Base-by-base conservation (phyloP, 37 sponge, comb jelly and placozoan species). In the Ephydatia muelleri region DNA sequence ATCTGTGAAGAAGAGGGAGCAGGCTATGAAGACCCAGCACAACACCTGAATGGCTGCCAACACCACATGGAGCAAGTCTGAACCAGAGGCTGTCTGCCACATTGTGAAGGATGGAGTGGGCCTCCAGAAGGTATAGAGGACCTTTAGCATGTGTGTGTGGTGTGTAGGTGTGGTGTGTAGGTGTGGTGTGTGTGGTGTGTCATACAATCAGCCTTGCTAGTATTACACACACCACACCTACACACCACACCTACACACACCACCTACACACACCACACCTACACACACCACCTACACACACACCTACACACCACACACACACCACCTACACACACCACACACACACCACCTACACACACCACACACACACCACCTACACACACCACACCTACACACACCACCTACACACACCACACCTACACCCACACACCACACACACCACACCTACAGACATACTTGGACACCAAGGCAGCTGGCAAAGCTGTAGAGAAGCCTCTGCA, bases 1-100 rank as follows among this genome's bases (percentile, higher is more conserved):
- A 82, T 90, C 91, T 34, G 90, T 72, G 73, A 82, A 28, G 79
- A 94, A 84, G 68, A 90, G 37, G 73, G 91, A 90, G 73, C 80
- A 83, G 22, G 75, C 80, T 4, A 90, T 90, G 70, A 81, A 78
- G 70, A 84, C 6, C 94, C 94, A 94, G 37, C 76, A 33, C 21
- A 73, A 11, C 5, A 73, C 3, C 75, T 94, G 94, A 23, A 90
- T 39, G 0, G 69, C 31, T 1, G 36, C 65, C 49, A 94, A 37
- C 26, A 80, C 26, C 65, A 78, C 38, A 21, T 49, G 28, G 5
- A 87, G 65, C 38, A 76, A 33, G 57, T 31, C 9, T 23, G 14
- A 35, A 39, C 37, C 57, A 37, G 19, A 26, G 31, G 28, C 16
- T 5, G 32, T 5, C 40, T 84, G 34, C 94, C 90, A 93, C 49